phyloP scores from a whole-genome alignment of 2,797 vertebrate genomes.

The Parauchenoglanis ngamensis region DNA sequence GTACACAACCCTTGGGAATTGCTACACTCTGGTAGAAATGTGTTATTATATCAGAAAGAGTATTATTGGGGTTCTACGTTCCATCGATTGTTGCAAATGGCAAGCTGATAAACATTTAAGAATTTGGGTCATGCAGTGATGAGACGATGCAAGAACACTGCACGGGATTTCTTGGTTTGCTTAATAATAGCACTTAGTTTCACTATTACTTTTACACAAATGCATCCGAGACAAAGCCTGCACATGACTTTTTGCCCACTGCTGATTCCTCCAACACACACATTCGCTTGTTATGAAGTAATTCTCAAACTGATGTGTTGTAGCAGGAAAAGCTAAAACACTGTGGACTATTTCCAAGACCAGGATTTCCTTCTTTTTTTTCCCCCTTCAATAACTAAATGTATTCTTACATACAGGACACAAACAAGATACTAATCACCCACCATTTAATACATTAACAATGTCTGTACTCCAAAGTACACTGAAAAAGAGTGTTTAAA shows the following conservation, averaged over 20 bases:
- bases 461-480: not conserved
- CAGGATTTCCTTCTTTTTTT: not conserved
- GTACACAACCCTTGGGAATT: not conserved
- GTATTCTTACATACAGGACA: not conserved
- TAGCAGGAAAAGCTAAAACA: not conserved
- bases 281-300: not conserved
- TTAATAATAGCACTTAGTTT: not conserved
- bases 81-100: not conserved
- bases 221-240: not conserved
- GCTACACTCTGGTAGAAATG: not conserved
- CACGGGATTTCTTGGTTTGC: not conserved
- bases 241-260: not conserved
- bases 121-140: not conserved
- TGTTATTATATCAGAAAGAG: not conserved
- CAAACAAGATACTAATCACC: not conserved
- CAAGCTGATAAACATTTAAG: not conserved
- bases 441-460: constrained; percentile 1
- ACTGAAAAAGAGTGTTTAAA: not conserved
- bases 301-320: not conserved
- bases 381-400: not conserved
- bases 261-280: not conserved
- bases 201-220: not conserved
- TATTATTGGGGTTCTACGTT: not conserved
- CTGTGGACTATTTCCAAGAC: not conserved
- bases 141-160: not conserved